A percentile compares a stretch with the other conserved stretches of the same genome.
Conservation (phyloP, 2,797 vertebrate species). For the Hirundo rustica region DNA sequence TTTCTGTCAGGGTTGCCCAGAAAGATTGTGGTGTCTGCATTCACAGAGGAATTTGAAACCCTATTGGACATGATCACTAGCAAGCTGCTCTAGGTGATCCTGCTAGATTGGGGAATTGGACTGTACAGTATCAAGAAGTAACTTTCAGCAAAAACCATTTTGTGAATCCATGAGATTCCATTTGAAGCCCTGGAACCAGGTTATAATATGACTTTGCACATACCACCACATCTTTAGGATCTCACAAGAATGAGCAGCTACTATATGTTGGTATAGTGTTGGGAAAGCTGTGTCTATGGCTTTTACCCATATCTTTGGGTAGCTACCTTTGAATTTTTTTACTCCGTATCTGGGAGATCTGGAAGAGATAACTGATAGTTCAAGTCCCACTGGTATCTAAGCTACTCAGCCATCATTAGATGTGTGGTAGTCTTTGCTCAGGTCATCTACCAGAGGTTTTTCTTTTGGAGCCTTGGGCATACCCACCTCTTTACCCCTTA, state of each 20-base stretch:
- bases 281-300: background rate
- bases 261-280: background rate
- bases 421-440: background rate
- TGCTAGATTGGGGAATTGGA: fast-evolving
- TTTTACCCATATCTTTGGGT: background rate
- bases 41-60: background rate
- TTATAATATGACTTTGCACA: background rate
- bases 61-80: background rate
- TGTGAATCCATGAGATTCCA: background rate
- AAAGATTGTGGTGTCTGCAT: background rate
- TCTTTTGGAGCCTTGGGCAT: background rate
- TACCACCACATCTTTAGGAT: background rate
- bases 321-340: background rate
- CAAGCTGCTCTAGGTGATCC: background rate
- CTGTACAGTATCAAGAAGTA: fast-evolving
- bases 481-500: background rate
- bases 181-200: background rate
- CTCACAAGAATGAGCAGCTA: background rate
- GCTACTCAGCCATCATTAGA: too few species aligned
- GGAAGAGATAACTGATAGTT: background rate
- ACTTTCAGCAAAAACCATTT: background rate
- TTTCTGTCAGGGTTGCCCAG: background rate
- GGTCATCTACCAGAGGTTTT: background rate
- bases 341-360: background rate
- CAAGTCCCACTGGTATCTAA: background rate